Evolutionary conservation across 2,113 vertebrate species (phyloP).

Genomic region (Microcebus tavaratra): DNA sequence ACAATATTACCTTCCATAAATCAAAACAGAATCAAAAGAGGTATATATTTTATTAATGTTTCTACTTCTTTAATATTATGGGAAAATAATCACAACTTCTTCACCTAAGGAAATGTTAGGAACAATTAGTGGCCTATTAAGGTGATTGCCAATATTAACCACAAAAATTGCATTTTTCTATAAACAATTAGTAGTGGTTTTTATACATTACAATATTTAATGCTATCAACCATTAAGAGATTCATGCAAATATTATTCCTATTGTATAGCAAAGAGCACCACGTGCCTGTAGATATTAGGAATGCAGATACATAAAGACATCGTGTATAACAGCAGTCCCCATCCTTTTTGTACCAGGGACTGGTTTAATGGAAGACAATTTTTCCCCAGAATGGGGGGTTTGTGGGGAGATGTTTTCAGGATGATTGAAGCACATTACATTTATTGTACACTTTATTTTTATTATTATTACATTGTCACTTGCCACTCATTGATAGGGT

Average conservation of each 20-base stretch:
- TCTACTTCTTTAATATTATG: not conserved
- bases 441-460: no score
- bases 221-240: not conserved
- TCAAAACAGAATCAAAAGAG: not conserved
- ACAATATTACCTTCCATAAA: no score
- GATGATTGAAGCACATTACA: no score
- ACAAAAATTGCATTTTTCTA: not conserved
- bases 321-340: no score
- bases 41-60: not conserved
- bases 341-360: no score
- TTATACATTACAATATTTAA: not conserved
- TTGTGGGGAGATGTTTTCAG: no score
- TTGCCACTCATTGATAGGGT: no score
- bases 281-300: not conserved
- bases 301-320: not conserved
- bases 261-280: not conserved
- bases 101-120: not conserved
- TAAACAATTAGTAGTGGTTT: not conserved
- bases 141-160: not conserved
- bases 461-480: no score
- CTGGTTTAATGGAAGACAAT: no score
- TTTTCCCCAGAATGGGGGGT: no score
- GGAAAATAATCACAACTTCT: not conserved
- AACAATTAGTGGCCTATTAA: not conserved
- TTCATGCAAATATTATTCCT: not conserved